Conservation (phyloP, 1,140 invertebrate genomes). For the Mesaphorura yosii region DNA sequence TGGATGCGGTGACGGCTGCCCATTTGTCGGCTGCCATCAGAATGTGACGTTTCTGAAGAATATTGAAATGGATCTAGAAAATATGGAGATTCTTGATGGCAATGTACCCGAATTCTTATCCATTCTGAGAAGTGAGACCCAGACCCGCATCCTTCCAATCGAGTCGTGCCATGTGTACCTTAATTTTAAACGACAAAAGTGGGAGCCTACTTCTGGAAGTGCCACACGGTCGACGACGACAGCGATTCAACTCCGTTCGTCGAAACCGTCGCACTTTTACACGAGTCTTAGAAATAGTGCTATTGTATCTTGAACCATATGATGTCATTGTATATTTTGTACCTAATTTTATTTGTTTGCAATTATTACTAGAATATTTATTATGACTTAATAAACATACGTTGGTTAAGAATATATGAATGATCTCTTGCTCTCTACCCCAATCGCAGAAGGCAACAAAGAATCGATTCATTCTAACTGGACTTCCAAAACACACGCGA, state of each 20-base stretch:
- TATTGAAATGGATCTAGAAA: neutral
- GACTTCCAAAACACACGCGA: too few relatives aligned
- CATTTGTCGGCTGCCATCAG: conserved; percentile 1
- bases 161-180: conserved; percentile 9
- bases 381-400: too few relatives aligned
- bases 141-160: neutral
- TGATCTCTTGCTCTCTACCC: too few relatives aligned
- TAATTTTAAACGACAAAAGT: neutral
- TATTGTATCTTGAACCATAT: too few relatives aligned
- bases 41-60: neutral
- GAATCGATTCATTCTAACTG: too few relatives aligned
- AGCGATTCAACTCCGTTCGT: neutral
- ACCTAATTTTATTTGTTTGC: too few relatives aligned
- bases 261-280: conserved; percentile 1
- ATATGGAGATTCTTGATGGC: too few relatives aligned
- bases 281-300: neutral
- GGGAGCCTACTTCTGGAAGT: neutral
- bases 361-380: too few relatives aligned
- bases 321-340: too few relatives aligned
- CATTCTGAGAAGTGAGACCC: neutral
- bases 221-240: neutral
- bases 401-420: too few relatives aligned
- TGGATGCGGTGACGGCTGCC: conserved; percentile 7
- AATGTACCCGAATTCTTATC: too few relatives aligned
- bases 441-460: too few relatives aligned